phyloP scores from a whole-genome alignment of 2,888 invertebrate species.

The Xanthostigma xanthostigma region DNA sequence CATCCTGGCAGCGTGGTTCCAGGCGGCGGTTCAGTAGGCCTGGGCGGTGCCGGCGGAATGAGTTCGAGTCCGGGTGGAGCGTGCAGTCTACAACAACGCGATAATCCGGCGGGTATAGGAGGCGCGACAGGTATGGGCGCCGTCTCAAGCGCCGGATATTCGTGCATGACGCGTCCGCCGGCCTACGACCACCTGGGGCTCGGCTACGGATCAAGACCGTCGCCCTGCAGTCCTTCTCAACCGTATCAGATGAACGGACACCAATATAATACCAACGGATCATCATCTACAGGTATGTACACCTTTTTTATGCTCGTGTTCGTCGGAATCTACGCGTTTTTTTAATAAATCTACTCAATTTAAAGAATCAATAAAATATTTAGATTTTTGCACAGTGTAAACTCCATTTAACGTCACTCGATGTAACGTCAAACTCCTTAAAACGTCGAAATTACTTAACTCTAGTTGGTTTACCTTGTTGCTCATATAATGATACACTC shows the following conservation, averaged over 20 bases:
- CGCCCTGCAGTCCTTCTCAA: slow-evolving; percentile 51
- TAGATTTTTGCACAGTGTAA: no score
- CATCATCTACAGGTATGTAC: slow-evolving; percentile 35
- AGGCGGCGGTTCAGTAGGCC: slow-evolving; percentile 27
- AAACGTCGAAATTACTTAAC: no score
- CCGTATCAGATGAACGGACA: slow-evolving; percentile 44
- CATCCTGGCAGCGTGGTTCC: slow-evolving; percentile 26
- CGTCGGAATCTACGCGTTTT: no score
- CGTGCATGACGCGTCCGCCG: slow-evolving; percentile 35
- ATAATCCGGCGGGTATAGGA: slow-evolving; percentile 32
- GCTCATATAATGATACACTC: no score
- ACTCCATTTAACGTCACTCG: no score
- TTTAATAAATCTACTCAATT: no score
- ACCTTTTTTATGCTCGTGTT: no score
- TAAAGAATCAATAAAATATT: no score
- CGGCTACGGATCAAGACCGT: slow-evolving; percentile 41
- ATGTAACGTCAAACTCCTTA: no score
- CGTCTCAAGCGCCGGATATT: slow-evolving; percentile 24
- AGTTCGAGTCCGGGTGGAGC: slow-evolving; percentile 35
- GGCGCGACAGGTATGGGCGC: slow-evolving; percentile 21
- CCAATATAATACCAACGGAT: slow-evolving; percentile 35
- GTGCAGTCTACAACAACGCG: slow-evolving; percentile 37
- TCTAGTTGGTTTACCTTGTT: no score
- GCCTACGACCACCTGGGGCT: slow-evolving; percentile 37
- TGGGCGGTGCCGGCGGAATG: slow-evolving; percentile 23